phyloP scores from a whole-genome alignment of 23 tunicate genomes.

The Trididemnum miniatum region DNA sequence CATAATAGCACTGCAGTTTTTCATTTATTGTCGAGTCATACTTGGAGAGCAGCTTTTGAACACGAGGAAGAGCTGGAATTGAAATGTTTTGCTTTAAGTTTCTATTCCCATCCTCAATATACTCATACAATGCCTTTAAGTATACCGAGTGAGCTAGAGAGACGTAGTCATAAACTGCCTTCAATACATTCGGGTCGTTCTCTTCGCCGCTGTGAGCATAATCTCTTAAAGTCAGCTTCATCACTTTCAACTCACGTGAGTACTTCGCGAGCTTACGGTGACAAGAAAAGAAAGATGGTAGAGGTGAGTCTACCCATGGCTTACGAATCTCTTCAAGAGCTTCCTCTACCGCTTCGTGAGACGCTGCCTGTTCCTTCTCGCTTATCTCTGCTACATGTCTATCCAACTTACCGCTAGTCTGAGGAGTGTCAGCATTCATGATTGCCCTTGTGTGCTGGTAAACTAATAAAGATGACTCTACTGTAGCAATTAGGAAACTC shows the following conservation, averaged over 20 bases:
- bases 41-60: background rate
- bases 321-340: background rate
- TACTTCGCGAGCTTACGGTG: background rate
- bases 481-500: no score
- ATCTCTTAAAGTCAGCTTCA: background rate
- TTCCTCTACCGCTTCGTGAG: no score
- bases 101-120: background rate
- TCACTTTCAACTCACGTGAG: background rate
- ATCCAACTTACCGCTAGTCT: no score
- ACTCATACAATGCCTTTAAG: background rate
- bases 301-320: background rate
- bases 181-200: background rate
- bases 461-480: no score
- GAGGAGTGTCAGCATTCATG: no score
- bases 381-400: no score
- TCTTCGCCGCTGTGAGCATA: background rate
- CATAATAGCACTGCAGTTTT: background rate
- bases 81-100: background rate
- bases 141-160: background rate
- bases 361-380: no score
- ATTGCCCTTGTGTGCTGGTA: no score
- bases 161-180: background rate
- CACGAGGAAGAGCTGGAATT: background rate
- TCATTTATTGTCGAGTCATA: background rate
- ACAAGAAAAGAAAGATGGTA: background rate